Evolutionary conservation across 2,888 invertebrate genomes (phyloP).

Genomic region (Horisme vitalbata): DNA sequence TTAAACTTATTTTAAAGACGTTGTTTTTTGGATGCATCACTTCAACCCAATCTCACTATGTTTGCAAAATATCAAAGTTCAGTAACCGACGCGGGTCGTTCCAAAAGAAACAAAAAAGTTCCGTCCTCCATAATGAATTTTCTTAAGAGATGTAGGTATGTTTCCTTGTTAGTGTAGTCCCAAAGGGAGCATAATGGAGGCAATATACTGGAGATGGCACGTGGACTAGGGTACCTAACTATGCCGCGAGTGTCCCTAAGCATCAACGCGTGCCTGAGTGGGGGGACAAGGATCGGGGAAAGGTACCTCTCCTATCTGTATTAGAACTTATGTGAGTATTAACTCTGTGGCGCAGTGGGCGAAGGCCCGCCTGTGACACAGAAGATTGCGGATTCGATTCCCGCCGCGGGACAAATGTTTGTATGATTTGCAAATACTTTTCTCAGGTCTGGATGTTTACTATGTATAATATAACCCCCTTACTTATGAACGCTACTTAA

Average conservation of each 20-base stretch:
- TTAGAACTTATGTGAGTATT: neutral
- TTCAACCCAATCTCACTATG: slow-evolving; percentile 3
- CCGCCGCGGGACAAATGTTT: no score
- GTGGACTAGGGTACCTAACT: slow-evolving; percentile 25
- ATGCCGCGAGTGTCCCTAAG: slow-evolving; percentile 26
- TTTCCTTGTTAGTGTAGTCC: slow-evolving; percentile 20
- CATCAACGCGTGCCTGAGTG: slow-evolving; percentile 56
- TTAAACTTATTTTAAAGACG: slow-evolving; percentile 24
- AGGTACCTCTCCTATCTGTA: neutral
- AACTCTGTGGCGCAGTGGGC: neutral
- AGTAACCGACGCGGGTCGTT: slow-evolving; percentile 21
- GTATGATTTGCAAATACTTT: no score
- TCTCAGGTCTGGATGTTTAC: no score
- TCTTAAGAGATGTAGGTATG: slow-evolving; percentile 14
- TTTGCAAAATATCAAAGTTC: slow-evolving; percentile 26
- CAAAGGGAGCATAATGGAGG: slow-evolving; percentile 29
- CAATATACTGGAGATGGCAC: slow-evolving; percentile 32
- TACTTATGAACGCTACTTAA: no score
- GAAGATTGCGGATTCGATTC: no score
- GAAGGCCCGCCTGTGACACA: no score
- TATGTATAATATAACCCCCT: no score
- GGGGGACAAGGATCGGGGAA: slow-evolving; percentile 36
- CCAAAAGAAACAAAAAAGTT: slow-evolving; percentile 26
- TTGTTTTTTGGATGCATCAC: slow-evolving; percentile 29
- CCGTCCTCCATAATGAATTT: slow-evolving; percentile 19